phyloP scores from a whole-genome alignment of 1,140 invertebrate species.

The Acromyrmex charruanus region DNA sequence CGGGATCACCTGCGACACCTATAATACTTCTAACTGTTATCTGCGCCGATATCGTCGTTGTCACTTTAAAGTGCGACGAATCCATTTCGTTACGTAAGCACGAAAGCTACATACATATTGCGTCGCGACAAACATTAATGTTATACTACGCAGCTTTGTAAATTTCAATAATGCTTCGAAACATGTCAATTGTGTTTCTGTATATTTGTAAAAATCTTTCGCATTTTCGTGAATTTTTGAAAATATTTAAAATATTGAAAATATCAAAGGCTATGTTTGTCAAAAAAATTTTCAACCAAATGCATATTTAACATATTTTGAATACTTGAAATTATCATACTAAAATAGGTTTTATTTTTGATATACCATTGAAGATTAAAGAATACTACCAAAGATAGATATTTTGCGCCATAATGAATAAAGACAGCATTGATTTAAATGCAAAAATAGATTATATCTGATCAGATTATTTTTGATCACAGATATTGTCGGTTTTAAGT shows the following conservation, averaged over 20 bases:
- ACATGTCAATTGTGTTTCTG: not conserved
- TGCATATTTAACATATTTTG: not conserved
- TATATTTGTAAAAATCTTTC: not conserved
- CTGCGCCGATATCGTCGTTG: constrained; percentile 30
- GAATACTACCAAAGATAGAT: not conserved
- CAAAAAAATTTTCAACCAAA: not conserved
- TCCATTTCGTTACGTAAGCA: constrained; percentile 44
- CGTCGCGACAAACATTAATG: constrained; percentile 7
- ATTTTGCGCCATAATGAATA: not conserved
- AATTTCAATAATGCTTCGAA: not conserved
- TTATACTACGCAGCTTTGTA: not conserved
- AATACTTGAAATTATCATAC: not conserved
- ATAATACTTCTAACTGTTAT: constrained; percentile 27
- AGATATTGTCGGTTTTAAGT: not conserved
- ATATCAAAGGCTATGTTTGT: not conserved
- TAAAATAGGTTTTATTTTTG: not conserved
- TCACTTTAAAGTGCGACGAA: constrained; percentile 46
- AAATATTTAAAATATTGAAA: not conserved
- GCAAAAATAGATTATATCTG: not conserved
- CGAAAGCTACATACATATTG: constrained; percentile 5
- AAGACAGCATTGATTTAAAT: not conserved
- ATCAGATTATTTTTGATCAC: constrained; percentile 9
- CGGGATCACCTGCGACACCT: not conserved
- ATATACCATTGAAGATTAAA: not conserved
- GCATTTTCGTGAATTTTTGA: not conserved